Evolutionary conservation across 2,888 invertebrate species (phyloP), one percentile per base, ranked within the genome.

Genomic region (Campaea margaritaria): DNA sequence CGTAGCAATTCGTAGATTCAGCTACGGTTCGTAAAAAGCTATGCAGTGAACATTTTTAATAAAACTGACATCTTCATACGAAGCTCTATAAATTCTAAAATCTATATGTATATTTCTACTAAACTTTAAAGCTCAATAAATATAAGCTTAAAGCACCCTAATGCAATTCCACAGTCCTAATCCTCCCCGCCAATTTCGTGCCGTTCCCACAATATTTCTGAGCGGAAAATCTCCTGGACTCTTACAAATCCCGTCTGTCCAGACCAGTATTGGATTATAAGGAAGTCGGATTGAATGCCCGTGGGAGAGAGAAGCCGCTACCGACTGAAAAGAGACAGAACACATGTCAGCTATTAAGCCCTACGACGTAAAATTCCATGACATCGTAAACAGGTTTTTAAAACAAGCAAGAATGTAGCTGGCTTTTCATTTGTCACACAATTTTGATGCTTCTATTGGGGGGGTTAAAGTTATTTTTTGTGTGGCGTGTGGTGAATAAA

Each of bases 351-450:
- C 83, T 83, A 85, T 85, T 85, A 87, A 87, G 83, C 82, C 78
- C 74, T 79, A 79, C 80, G 83, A 83, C 86, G 78, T 87, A 86
- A 90, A 90, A 89, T 85, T 86, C 86, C 83, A 79, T 85, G 86
- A 82, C 83, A 86, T 81, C 80, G 82, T 87, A 88, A 85, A 89
- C 78, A 84, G 74, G 73, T 75, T 76, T 83, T 82, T 74, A 77
- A 82, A 81, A 67, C 71, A 72, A 79, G 67, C 74, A 80, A 64
- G 79, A 65, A 80, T 79, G 70, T 65, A 64, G 31, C 63, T 62
- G 36, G 14, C 31, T 5, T 4, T 36, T n/a, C 27, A 2, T 1
- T 16, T 10, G 45, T 7, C 45, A 48, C 53, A 31, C 1, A 0
- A 75, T 72, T 70, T 59, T 69, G n/a, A 53, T 51, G 66, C 73